Percentiles rank a stretch among this genome's conserved stretches.
phyloP scores from a whole-genome alignment of 2,113 vertebrate species.

The Apeltes quadracus region DNA sequence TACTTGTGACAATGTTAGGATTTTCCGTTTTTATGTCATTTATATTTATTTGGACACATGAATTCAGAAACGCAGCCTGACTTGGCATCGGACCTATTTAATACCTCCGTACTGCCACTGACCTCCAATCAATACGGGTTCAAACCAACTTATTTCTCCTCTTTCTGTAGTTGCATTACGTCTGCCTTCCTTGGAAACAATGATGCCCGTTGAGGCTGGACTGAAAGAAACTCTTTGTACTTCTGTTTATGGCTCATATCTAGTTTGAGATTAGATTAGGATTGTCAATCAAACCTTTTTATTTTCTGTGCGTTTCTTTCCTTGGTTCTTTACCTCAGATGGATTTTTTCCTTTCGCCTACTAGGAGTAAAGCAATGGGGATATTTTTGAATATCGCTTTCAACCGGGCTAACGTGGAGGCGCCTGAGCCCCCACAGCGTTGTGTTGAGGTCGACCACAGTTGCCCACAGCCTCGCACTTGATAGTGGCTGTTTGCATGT shows the following conservation, averaged over 20 bases:
- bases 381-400: neutral
- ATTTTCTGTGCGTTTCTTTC: neutral
- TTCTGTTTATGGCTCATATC: constrained; percentile 71
- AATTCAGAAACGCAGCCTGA: neutral
- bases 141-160: neutral
- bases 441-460: constrained; percentile 4
- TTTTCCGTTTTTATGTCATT: neutral
- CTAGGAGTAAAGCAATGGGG: neutral
- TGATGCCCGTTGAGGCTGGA: constrained; percentile 1
- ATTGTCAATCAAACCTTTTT: constrained; percentile 31
- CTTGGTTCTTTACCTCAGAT: neutral
- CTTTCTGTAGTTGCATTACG: neutral
- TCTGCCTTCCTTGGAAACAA: neutral
- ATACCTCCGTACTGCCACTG: neutral
- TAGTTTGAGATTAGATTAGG: constrained; percentile 61
- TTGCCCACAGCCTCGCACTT: constrained; percentile 18
- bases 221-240: constrained; percentile 17
- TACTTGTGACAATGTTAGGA: neutral
- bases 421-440: neutral
- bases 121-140: neutral
- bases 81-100: neutral
- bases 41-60: neutral
- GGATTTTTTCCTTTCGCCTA: neutral
- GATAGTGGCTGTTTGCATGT: constrained; percentile 65
- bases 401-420: constrained; percentile 16